These are phyloP conservation scores for Decapterus maruadsi DNA, from an alignment of 2,797 vertebrate species.

Conservation along the genomic window DNA sequence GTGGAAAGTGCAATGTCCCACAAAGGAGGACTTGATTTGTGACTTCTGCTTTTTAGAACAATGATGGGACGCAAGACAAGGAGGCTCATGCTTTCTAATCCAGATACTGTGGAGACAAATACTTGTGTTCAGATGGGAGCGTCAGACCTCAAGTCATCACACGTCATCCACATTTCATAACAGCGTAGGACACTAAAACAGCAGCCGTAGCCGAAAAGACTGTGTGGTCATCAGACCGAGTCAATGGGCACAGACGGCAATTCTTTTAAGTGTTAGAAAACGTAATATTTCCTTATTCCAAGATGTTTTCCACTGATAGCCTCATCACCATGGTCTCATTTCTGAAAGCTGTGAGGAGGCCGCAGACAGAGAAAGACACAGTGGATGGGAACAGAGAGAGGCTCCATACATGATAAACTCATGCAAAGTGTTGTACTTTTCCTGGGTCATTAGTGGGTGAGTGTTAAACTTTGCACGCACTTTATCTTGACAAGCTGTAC, in stretches of 20 bases:
- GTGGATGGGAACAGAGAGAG: slow-evolving; percentile 22
- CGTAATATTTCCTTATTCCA: slow-evolving; percentile 58
- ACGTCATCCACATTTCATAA: slow-evolving; percentile 39
- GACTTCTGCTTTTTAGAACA: slow-evolving; percentile 58
- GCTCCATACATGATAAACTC: slow-evolving; percentile 38
- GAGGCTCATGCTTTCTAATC: slow-evolving; percentile 39
- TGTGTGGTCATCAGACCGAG: slow-evolving; percentile 5
- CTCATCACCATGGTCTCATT: slow-evolving; percentile 25
- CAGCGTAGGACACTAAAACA: not conserved
- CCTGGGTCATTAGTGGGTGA: slow-evolving; percentile 48
- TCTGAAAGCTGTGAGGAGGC: slow-evolving; percentile 15
- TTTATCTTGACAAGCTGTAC: not conserved
- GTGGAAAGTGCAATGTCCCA: slow-evolving; percentile 57
- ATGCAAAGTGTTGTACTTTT: slow-evolving; percentile 75
- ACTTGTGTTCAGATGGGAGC: slow-evolving; percentile 14
- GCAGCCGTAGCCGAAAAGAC: not conserved
- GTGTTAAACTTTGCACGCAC: slow-evolving; percentile 22
- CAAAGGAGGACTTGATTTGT: slow-evolving; percentile 68
- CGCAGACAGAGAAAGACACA: slow-evolving; percentile 9
- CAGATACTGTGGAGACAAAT: slow-evolving; percentile 21
- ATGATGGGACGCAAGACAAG: slow-evolving; percentile 39
- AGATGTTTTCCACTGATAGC: slow-evolving; percentile 52
- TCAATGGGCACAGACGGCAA: not conserved
- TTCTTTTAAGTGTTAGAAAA: slow-evolving; percentile 55
- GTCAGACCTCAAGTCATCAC: slow-evolving; percentile 6